phyloP scores from a whole-genome alignment of 2,113 vertebrate genomes.

The Lophochroa leadbeateri region DNA sequence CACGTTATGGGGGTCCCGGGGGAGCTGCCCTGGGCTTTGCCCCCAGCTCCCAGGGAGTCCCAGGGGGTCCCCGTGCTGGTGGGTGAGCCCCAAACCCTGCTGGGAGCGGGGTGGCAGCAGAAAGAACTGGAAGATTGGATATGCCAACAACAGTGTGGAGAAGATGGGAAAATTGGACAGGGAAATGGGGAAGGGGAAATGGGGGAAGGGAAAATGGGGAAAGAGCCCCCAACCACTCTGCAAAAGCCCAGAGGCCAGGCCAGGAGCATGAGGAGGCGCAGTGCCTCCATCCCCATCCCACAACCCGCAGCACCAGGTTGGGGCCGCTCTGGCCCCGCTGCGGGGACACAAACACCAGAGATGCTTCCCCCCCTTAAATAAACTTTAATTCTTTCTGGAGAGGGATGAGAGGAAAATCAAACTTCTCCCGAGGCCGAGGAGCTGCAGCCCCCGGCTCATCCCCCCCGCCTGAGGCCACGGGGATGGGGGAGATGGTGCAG shows the following conservation, averaged over 20 bases:
- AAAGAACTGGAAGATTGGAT: background rate
- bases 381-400: conserved; percentile 33
- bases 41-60: background rate
- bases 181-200: background rate
- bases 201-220: background rate
- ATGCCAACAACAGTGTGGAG: background rate
- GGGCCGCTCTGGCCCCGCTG: too few relatives aligned
- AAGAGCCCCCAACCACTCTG: background rate
- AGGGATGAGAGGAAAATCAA: conserved; percentile 44
- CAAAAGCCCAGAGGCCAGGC: rapidly evolving
- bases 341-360: background rate
- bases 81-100: background rate
- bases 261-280: background rate
- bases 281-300: rapidly evolving
- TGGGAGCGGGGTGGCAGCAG: rapidly evolving
- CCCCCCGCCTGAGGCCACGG: background rate
- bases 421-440: background rate
- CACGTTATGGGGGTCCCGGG: background rate
- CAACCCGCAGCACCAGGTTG: background rate
- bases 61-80: background rate
- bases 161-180: background rate
- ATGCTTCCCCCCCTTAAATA: background rate
- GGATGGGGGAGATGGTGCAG: too few relatives aligned
- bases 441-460: background rate
- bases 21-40: background rate